Evolutionary conservation across 2,113 vertebrate species (phyloP), one percentile per base, ranked within the genome.

Genomic region (Microtus pennsylvanicus): DNA sequence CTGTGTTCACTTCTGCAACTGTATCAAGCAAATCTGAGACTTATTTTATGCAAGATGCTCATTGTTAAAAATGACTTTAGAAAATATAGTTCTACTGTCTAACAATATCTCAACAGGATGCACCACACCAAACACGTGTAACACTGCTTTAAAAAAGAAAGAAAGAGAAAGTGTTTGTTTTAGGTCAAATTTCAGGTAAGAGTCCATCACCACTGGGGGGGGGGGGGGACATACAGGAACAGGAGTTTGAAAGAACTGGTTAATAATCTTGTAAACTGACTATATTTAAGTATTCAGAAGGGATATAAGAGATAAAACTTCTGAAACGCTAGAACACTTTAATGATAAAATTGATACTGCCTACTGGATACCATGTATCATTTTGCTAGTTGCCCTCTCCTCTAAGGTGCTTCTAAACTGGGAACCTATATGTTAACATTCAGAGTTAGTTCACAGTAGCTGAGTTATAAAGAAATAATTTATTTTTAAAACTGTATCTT

Each of bases 41-140:
- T 81, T 91, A 30, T 87, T 93, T 92, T 96, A 83, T 91, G 14
- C 38, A 45, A 97, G 87, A 89, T 16, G 63, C 3, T 76, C 38
- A 96, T 58, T 80, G 95, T 81, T 95, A 97, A 96, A 94, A 94
- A 98, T 72, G 4, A 97, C 22, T 70, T 93, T 87, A 93, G 78
- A 91, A 95, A 93, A 96, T 67, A 95, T 16, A 81, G 6, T 61
- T 42, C 47, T 90, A 95, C 63, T 94, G 82, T n/a, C 24, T 85
- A 30, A 82, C 88, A 92, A 93, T 80, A 94, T 42, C 9, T 90
- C 89, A 85, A 55, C 78, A 88, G 7, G 7, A 45, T 38, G 13
- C 1, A 89, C 55, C 52, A 92, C 30, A 93, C 12, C 89, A 89
- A 96, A 83, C 11, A 87, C 7, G 80, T 30, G 90, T 33, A 92